Percentiles rank a stretch among this genome's conserved stretches.
phyloP scores from a whole-genome alignment of 2,888 invertebrate genomes.

The Parnassius mnemosyne region DNA sequence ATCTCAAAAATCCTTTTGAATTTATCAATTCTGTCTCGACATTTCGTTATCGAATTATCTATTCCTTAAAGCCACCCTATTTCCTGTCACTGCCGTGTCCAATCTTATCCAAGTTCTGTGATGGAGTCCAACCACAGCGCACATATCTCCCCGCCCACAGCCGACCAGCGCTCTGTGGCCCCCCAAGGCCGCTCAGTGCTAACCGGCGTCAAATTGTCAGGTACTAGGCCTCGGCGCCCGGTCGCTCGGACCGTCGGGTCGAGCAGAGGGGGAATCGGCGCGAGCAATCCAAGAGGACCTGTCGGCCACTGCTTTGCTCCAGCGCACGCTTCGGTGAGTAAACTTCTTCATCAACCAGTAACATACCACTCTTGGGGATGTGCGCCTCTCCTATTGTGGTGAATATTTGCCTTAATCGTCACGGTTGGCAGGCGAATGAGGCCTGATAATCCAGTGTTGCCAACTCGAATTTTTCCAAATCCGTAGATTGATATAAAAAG shows the following conservation, averaged over 20 bases:
- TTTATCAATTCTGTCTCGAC: too few relatives aligned
- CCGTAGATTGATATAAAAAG: too few relatives aligned
- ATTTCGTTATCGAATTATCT: not conserved
- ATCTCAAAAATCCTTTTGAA: too few relatives aligned
- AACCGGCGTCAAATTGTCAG: conserved; percentile 66
- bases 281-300: conserved; percentile 52
- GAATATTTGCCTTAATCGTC: too few relatives aligned
- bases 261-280: conserved; percentile 76
- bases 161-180: conserved; percentile 47
- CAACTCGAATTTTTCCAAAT: too few relatives aligned
- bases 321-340: conserved; percentile 67
- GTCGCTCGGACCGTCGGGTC: conserved; percentile 70
- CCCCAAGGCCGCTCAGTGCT: conserved; percentile 48
- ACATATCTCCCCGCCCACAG: conserved; percentile 16
- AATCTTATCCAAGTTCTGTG: not conserved
- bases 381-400: too few relatives aligned
- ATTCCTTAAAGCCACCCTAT: not conserved
- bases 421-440: too few relatives aligned
- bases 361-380: too few relatives aligned
- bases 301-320: conserved; percentile 61
- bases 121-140: not conserved
- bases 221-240: conserved; percentile 79
- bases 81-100: not conserved
- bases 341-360: not conserved
- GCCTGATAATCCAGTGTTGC: too few relatives aligned